Evolutionary conservation across 2,113 vertebrate species (phyloP).

Genomic region (Tachuris rubrigastra): DNA sequence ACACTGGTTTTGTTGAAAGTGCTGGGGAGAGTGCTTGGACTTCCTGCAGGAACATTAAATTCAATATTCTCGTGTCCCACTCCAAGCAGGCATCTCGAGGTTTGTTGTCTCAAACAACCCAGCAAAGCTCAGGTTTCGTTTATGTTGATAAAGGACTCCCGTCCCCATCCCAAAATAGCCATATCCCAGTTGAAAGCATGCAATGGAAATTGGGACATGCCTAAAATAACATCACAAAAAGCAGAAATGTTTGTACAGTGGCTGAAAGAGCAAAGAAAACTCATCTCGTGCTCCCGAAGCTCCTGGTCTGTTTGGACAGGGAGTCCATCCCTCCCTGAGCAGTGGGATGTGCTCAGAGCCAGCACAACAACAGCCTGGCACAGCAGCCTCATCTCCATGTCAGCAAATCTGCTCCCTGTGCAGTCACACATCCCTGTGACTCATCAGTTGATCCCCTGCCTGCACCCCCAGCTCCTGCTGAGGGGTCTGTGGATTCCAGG

Average conservation of each 20-base stretch:
- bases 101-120: not conserved
- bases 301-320: not conserved
- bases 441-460: not conserved
- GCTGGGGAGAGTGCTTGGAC: not conserved
- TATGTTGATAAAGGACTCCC: not conserved
- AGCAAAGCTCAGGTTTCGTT: not conserved
- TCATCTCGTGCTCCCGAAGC: not conserved
- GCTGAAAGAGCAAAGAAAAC: not conserved
- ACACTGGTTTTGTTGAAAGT: not conserved
- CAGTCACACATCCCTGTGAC: not conserved
- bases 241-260: not conserved
- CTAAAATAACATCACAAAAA: not conserved
- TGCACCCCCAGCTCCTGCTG: not conserved
- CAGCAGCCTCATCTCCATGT: not conserved
- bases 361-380: not conserved
- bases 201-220: not conserved
- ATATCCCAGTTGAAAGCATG: not conserved
- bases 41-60: not conserved
- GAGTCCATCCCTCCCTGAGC: not conserved
- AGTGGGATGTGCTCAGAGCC: fast-evolving
- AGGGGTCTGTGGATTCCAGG: not conserved
- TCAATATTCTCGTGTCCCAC: not conserved
- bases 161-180: not conserved
- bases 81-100: not conserved
- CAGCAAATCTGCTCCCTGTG: not conserved